Evolutionary conservation across 2,888 invertebrate genomes (phyloP), one percentile per base, ranked within the genome.

Genomic region (Brenthis ino): DNA sequence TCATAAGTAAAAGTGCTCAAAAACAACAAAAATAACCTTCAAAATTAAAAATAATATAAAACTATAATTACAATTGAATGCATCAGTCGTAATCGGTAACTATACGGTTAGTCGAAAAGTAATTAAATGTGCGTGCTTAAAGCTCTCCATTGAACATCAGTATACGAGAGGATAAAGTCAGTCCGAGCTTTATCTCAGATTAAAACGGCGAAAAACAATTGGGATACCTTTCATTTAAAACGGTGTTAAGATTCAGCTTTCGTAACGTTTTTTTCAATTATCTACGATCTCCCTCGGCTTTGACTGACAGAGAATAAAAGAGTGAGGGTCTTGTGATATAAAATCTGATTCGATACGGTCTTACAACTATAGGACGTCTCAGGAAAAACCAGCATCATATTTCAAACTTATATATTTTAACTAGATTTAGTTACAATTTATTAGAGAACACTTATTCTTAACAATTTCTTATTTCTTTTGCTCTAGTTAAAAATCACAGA

Each of bases 221-320:
- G 85, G 79, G 86, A 87, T 60, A 60, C 89, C 86, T 90, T 91
- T 91, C 91, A 91, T 90, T 90, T 88, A 89, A 90, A 91, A 88
- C 89, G 87, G 86, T 89, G 91, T 91, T 91, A 88, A 87, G 87
- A 89, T 88, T 88, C 43, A 28, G 60, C 50, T 48, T 82, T 80
- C 80, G 87, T 65, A 89, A 89, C 89, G 89, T 83, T 83, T 79
- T 80, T 87, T 72, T 33, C 48, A 50, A 47, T 50, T 50, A 89
- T 89, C 88, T 88, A 82, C 82, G 82, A 87, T 86, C 82, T 84
- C 83, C 47, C 58, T 47, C 47, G 57, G 16, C 65, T 57, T 65
- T 57, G 57, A 60, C 37, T 60, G 58, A 50, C 28, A 48, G 47
- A 43, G 24, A 50, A 60, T 60, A 60, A 60, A 57, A 37, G 57